These are phyloP conservation scores for Pentalonia nigronervosa DNA, from an alignment of 1,140 invertebrate genomes.

Conservation along the genomic window DNA sequence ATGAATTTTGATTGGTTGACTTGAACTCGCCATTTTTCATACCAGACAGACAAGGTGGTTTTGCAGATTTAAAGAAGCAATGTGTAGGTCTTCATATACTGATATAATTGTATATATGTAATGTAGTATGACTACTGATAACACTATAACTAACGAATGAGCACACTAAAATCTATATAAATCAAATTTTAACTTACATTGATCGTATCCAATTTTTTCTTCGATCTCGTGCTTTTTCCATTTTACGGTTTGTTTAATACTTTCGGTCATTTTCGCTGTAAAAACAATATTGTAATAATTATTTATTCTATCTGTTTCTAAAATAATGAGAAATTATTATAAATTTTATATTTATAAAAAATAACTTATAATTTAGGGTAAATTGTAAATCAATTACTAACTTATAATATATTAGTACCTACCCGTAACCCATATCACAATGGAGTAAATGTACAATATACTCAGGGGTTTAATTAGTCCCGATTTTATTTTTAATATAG, in stretches of 20 bases:
- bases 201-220: slow-evolving; percentile 14
- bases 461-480: background rate
- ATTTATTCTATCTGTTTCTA: background rate
- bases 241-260: background rate
- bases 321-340: background rate
- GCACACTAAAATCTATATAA: background rate
- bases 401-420: background rate
- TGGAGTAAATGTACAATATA: background rate
- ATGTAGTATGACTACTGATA: background rate
- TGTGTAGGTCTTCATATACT: too few species aligned
- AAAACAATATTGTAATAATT: background rate
- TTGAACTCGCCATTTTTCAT: too few species aligned
- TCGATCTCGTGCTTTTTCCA: slow-evolving; percentile 35
- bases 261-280: slow-evolving; percentile 32
- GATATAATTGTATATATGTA: too few species aligned
- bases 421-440: background rate
- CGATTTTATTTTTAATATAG: background rate
- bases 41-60: too few species aligned
- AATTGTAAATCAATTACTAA: too few species aligned
- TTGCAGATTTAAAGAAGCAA: too few species aligned
- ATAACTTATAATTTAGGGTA: too few species aligned
- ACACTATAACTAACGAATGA: background rate
- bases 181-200: slow-evolving; percentile 28
- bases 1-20: too few species aligned
- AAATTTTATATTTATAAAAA: background rate